Base-by-base conservation (phyloP, 2,113 vertebrate species). In the Phaetusa simplex region DNA sequence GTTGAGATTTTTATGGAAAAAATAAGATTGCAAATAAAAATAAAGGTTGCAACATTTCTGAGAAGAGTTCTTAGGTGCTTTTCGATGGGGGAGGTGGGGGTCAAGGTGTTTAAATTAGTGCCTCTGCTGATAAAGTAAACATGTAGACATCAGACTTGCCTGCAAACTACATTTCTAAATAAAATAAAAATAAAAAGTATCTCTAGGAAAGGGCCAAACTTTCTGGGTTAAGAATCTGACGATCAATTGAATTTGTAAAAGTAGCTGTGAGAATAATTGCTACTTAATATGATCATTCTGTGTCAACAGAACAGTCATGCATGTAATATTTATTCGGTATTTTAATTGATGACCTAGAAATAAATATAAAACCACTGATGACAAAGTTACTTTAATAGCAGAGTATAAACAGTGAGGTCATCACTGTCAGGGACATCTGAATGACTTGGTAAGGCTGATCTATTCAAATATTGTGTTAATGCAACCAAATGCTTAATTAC, bases 341-440 rank as follows among this genome's bases (percentile, higher is more conserved):
- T 88, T 85, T 56, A 86, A 95, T 9, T 61, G 14, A 43, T 83
- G 64, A 89, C 36, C 40, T 81, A 88, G 73, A 94, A 96, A 91
- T 43, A 84, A 89, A 77, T 70, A 77, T 43, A 86, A 84, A 86
- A 47, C 36, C 50, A 74, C 19, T 50, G 21, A 73, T 71, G 65
- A 50, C 38, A 89, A 84, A 52, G 11, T 6, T 32, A 61, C 32
- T 81, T 45, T 78, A 92, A 70, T 5, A 93, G 71, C 38, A 67
- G 50, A 79, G 32, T 22, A 73, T 45, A 58, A 93, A 43, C 78
- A 34, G 61, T 18, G 73, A 82, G 82, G 27, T 85, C 86, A 89
- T 9, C 55, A 42, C 50, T 86, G 80, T 10, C 70, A 64, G 56
- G 59, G 74, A 79, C 80, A 93, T 69, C 21, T 13, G 52, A 93